phyloP scores from a whole-genome alignment of 2,797 vertebrate species.

The Martes flavigula region DNA sequence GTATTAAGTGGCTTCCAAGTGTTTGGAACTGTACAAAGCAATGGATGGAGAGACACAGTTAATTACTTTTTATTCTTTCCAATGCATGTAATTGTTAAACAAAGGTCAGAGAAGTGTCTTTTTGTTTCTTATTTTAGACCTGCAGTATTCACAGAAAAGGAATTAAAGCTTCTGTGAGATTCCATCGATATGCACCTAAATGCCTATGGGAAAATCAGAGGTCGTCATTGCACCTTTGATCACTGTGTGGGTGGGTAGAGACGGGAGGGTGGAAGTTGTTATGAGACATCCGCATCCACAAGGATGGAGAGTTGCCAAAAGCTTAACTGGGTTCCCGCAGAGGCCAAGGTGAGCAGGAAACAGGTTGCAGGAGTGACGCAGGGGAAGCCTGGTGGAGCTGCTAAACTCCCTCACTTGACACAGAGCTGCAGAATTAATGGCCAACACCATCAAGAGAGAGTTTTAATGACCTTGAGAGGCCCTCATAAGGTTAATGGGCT shows the following conservation, averaged over 20 bases:
- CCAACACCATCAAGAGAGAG: neutral
- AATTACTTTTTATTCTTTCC: neutral
- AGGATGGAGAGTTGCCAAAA: conserved; percentile 76
- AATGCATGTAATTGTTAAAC: neutral
- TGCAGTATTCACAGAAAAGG: neutral
- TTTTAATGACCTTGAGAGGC: neutral
- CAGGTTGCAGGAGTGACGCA: conserved; percentile 84
- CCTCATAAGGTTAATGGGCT: neutral
- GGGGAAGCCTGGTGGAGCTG: conserved; percentile 82
- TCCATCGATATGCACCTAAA: neutral
- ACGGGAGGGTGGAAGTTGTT: conserved; percentile 71
- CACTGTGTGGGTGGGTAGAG: conserved; percentile 33
- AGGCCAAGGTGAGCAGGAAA: conserved; percentile 87
- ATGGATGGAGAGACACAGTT: neutral
- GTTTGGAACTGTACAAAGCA: neutral
- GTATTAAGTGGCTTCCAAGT: neutral
- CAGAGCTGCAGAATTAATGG: conserved; percentile 37
- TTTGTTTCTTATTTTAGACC: neutral
- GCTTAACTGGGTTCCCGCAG: conserved; percentile 69
- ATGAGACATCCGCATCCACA: conserved; percentile 73
- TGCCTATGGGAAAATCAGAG: conserved; percentile 67
- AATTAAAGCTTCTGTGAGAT: neutral
- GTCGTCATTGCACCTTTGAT: conserved; percentile 66
- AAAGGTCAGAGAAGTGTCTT: neutral
- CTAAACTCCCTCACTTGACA: conserved; percentile 34